Evolutionary conservation across 2,888 invertebrate species (phyloP).

Genomic region (Shargacucullia verbasci): DNA sequence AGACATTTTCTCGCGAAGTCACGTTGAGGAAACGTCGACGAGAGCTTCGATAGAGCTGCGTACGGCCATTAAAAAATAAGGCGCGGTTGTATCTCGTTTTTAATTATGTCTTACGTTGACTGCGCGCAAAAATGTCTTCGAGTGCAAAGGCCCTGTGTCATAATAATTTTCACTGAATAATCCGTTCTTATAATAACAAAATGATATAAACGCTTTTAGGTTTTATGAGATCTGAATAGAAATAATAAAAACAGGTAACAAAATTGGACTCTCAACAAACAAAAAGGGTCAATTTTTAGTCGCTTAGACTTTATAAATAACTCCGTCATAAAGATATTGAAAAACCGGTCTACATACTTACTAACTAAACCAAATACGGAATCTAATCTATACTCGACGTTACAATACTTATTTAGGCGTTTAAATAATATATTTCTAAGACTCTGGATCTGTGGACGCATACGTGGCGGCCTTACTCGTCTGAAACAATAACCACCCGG

Average conservation of each 20-base stretch:
- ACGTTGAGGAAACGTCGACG: too few relatives aligned
- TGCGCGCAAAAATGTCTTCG: too few relatives aligned
- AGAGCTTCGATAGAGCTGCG: too few relatives aligned
- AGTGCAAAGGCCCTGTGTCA: too few relatives aligned
- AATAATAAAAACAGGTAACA: slow-evolving; percentile 65
- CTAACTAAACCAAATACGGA: slow-evolving; percentile 42
- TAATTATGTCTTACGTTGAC: too few relatives aligned
- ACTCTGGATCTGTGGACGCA: slow-evolving; percentile 75
- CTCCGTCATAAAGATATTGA: slow-evolving; percentile 41
- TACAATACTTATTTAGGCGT: slow-evolving; percentile 46
- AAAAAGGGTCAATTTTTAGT: slow-evolving; percentile 58
- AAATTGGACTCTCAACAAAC: slow-evolving; percentile 59
- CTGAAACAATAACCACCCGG: slow-evolving; percentile 66
- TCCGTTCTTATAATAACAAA: slow-evolving; percentile 30
- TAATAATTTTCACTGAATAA: slow-evolving; percentile 39
- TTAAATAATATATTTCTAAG: slow-evolving; percentile 58
- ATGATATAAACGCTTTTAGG: slow-evolving; percentile 36
- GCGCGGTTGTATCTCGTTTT: too few relatives aligned
- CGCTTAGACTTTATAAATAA: slow-evolving; percentile 55
- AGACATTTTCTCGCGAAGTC: too few relatives aligned
- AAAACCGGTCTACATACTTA: slow-evolving; percentile 54
- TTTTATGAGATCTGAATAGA: slow-evolving; percentile 60
- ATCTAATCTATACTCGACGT: slow-evolving; percentile 47
- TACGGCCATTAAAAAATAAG: too few relatives aligned
- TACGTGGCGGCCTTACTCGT: slow-evolving; percentile 79